Evolutionary conservation across 2,113 vertebrate genomes (phyloP), one percentile per base, ranked within the genome.

Genomic region (Procavia capensis): DNA sequence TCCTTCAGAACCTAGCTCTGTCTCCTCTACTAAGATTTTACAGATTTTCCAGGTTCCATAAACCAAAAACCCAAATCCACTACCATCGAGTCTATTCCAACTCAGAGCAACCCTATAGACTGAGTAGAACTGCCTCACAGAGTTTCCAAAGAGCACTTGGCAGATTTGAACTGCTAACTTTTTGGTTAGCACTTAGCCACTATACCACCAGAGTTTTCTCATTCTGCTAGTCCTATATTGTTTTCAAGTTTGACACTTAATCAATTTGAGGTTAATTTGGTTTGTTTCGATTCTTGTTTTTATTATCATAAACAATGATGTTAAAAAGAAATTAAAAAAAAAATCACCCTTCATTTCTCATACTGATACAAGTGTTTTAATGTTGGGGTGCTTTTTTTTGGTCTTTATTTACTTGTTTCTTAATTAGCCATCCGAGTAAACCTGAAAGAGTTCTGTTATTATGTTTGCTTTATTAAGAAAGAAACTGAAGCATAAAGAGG

Each of bases 401-500:
- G 25, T 89, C 57, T 92, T 96, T 95, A 36, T 92, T 86, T 95
- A 91, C 0, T 34, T 87, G 47, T 76, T 90, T 90, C 64, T 90
- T 95, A 95, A 82, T 41, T 72, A 81, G 25, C 4, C 64, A 81
- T 86, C 31, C 81, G 9, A 45, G 24, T 92, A 41, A 92, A 90
- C 90, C 47, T 81, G 31, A 39, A 84, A 85, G 45, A 63, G 31
- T n/a, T 95, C 68, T 83, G 54, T 83, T 88, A 79, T 25, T 64
- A 14, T 39, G 25, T 61, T 25, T 84, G 25, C 64, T 87, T 90
- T 85, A 75, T 34, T 75, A 90, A 88, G 75, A 70, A 95, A 82
- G 85, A 84, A 86, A 75, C 81, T 68, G 5, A 88, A 68, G 31
- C 29, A 91, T 63, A 83, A 47, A 41, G 45, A 6, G 17, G 20